Conservation (phyloP, 2,113 vertebrate genomes). For the Leucosticte australis region DNA sequence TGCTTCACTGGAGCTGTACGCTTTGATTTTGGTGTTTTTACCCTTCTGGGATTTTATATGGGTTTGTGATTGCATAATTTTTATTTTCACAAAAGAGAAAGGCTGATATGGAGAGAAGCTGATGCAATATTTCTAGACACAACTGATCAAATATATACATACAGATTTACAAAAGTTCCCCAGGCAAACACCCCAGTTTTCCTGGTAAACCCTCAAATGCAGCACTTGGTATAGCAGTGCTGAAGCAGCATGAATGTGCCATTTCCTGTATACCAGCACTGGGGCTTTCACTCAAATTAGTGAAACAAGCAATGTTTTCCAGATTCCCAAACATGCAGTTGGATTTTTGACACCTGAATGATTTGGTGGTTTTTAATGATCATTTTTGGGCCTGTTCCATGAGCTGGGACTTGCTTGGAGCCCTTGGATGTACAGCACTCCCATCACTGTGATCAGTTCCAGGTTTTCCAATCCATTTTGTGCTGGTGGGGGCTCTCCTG, state of each 20-base stretch:
- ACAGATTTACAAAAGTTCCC: background rate
- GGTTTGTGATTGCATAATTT: background rate
- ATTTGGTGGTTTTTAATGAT: background rate
- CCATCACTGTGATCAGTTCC: background rate
- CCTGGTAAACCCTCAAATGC: background rate
- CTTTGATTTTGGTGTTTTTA: background rate
- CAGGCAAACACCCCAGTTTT: background rate
- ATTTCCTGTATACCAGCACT: background rate
- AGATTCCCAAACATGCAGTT: background rate
- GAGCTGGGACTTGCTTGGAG: background rate
- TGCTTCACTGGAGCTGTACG: rapidly evolving
- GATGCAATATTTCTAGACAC: background rate
- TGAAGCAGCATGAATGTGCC: rapidly evolving
- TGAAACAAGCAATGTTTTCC: background rate
- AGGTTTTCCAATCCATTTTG: background rate
- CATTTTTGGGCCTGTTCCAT: background rate
- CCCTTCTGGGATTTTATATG: background rate
- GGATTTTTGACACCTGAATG: background rate
- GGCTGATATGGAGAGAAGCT: background rate
- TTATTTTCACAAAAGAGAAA: background rate
- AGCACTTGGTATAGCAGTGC: rapidly evolving
- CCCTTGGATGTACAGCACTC: background rate
- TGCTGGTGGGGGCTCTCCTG: background rate
- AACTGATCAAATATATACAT: background rate
- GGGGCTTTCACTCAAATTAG: background rate